Base-by-base conservation (phyloP, 2,888 invertebrate genomes). In the Heterodera filipjevi region DNA sequence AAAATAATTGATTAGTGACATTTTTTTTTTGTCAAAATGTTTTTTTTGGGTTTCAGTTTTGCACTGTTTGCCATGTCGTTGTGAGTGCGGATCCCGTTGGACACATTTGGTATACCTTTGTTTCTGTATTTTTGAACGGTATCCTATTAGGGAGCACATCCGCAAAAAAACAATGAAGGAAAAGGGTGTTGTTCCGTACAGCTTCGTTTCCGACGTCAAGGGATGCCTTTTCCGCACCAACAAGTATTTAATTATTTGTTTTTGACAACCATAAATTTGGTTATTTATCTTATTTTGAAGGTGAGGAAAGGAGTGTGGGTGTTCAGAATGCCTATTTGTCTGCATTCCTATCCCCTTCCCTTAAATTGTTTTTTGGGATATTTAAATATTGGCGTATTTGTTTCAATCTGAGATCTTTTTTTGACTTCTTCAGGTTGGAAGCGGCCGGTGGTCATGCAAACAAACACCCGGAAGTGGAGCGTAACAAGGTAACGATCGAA, bases 391-490 rank as follows among this genome's bases (percentile, higher is more conserved):
- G n/a, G n/a, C n/a, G n/a, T n/a, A n/a, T n/a, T n/a, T n/a, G n/a
- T n/a, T n/a, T n/a, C n/a, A n/a, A n/a, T n/a, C n/a, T n/a, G n/a
- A n/a, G n/a, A n/a, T n/a, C n/a, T 22, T 10, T 59, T 2, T 3
- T 27, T 59, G 2, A 59, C 59, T 22, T 53, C n/a, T n/a, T n/a
- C n/a, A 59, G 59, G 22, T 59, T 59, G 59, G 59, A 59, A 10
- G 8, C 10, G 59, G 59, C 59, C 59, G 59, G 59, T 10, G 59
- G 27, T 6, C 59, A 59, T 27, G 59, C 59, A 5, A 59, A 6
- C 59, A 59, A 59, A 59, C 59, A 59, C 27, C 59, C 59, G 59
- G 59, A 59, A 22, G 59, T 59, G n/a, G 59, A 59, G 27, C 59
- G 59, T 59, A 59, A 59, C 59, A 59, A 59, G 27, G 59, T 59